A percentile compares a stretch with the other conserved stretches of the same genome.
These are phyloP conservation scores for Calycopis cecrops DNA, from an alignment of 1,140 invertebrate species.

Conservation along the genomic window DNA sequence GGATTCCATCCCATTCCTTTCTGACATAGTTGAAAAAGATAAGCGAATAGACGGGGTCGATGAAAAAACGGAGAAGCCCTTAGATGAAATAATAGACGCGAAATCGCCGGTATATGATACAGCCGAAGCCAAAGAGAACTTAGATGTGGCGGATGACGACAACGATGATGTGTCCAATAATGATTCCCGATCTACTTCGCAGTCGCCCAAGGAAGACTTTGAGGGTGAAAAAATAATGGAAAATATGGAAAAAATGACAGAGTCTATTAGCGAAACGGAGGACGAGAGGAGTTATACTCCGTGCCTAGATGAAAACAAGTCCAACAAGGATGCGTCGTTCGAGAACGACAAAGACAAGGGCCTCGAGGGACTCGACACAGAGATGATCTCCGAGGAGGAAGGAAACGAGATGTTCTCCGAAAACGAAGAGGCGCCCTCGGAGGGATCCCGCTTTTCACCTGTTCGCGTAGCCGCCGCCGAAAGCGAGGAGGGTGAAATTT, in stretches of 20 bases:
- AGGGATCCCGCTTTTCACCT: constrained; percentile 47
- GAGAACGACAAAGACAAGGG: constrained; percentile 66
- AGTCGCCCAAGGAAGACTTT: constrained; percentile 20
- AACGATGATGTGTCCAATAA: constrained; percentile 17
- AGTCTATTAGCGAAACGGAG: constrained; percentile 77
- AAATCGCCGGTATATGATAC: constrained; percentile 7
- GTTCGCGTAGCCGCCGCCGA: constrained; percentile 53
- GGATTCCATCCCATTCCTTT: no score
- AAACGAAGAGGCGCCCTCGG: constrained; percentile 49
- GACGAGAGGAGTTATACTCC: constrained; percentile 80
- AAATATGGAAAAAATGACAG: constrained; percentile 73
- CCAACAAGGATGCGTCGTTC: constrained; percentile 54
- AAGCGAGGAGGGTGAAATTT: constrained; percentile 74
- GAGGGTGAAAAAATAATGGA: constrained; percentile 27
- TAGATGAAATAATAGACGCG: neutral
- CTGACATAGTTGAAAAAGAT: no score
- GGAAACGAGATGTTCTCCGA: constrained; percentile 77
- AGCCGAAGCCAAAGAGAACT: constrained; percentile 18
- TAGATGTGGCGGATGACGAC: constrained; percentile 20
- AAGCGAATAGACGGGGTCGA: neutral
- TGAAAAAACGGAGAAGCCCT: neutral
- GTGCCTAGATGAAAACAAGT: constrained; percentile 78
- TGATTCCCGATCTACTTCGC: neutral
- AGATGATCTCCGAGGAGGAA: constrained; percentile 83
- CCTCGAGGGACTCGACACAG: constrained; percentile 80